A percentile compares a stretch with the other conserved stretches of the same genome.
phyloP scores from a whole-genome alignment of 2,888 invertebrate genomes.

The Nemotelus nigrinus region DNA sequence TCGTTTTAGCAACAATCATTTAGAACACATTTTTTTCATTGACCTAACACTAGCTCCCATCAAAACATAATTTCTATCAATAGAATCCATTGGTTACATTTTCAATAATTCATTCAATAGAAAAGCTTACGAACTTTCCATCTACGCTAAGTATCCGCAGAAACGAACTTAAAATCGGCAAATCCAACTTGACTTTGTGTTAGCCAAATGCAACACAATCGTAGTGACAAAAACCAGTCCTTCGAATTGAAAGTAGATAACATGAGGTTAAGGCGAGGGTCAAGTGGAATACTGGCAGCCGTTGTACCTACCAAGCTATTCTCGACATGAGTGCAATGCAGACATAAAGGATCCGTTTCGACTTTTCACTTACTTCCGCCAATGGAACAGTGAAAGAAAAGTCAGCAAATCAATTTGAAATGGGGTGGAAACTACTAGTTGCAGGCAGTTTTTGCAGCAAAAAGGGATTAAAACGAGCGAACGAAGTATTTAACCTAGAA shows the following conservation, averaged over 20 bases:
- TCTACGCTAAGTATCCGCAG: too few species aligned
- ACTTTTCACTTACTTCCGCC: background rate
- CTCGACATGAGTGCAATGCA: background rate
- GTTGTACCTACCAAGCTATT: background rate
- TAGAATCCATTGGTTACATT: background rate
- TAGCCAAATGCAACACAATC: too few species aligned
- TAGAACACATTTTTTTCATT: too few species aligned
- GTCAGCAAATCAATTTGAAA: constrained; percentile 2
- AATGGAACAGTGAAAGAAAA: background rate
- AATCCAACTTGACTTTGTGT: too few species aligned
- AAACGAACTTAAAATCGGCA: too few species aligned
- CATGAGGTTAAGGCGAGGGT: too few species aligned
- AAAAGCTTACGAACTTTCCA: background rate
- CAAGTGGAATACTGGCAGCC: background rate
- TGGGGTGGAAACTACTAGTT: background rate
- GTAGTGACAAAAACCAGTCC: too few species aligned
- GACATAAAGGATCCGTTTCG: background rate
- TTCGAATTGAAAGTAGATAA: too few species aligned
- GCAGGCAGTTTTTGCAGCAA: too few species aligned
- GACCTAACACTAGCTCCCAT: too few species aligned
- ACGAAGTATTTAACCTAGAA: constrained; percentile 18
- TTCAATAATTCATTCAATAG: constrained; percentile 13
- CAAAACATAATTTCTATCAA: too few species aligned
- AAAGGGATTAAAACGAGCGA: background rate
- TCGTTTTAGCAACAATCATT: too few species aligned